Evolutionary conservation across 2,113 vertebrate genomes (phyloP).

Genomic region (Nymphicus hollandicus): DNA sequence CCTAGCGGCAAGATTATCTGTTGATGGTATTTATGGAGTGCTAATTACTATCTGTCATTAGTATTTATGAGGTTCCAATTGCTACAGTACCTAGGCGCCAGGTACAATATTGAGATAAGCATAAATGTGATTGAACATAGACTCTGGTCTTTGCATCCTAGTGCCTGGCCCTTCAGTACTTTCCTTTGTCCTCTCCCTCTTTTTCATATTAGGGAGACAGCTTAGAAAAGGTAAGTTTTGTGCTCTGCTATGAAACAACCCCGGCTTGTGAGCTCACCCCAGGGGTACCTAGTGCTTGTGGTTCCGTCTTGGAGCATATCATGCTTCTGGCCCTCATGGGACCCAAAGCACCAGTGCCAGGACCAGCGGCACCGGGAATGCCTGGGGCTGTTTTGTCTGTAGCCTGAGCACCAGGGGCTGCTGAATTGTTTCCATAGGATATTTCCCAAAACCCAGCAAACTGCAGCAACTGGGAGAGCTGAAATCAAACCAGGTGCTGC

Average conservation of each 20-base stretch:
- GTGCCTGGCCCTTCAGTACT: neutral
- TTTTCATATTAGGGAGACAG: neutral
- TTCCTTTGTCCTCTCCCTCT: neutral
- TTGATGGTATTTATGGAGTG: neutral
- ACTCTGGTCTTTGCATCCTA: neutral
- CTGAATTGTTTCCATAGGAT: neutral
- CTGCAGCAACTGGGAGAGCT: neutral
- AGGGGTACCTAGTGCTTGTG: fast-evolving
- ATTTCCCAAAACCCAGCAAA: neutral
- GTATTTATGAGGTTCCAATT: slow-evolving; percentile 29
- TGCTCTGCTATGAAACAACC: neutral
- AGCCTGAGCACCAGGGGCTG: neutral
- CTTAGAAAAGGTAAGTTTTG: neutral
- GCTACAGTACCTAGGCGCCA: neutral
- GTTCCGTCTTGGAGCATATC: fast-evolving
- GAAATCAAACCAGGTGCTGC: neutral
- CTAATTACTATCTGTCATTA: slow-evolving; percentile 20
- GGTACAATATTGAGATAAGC: slow-evolving; percentile 35
- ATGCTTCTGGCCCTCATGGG: neutral
- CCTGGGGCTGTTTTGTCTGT: neutral
- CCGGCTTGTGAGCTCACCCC: fast-evolving
- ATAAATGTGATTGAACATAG: neutral
- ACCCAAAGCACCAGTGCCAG: fast-evolving
- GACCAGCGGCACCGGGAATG: fast-evolving
- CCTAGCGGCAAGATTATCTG: neutral